Evolutionary conservation across 2,797 vertebrate genomes (phyloP).

Genomic region (Amblyopsis hoosieri): DNA sequence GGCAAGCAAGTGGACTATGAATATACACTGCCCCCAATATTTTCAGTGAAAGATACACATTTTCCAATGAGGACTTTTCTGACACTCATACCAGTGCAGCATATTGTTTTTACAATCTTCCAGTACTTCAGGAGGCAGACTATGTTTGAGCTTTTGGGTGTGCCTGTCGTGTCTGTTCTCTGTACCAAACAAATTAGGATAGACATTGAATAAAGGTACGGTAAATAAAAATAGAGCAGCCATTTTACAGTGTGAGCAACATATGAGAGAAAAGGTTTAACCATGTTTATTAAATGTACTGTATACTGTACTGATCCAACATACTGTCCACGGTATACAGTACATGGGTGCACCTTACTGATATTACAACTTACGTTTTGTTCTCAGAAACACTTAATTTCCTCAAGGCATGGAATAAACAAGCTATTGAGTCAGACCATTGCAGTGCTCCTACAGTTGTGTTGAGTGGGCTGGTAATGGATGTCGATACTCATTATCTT

Average conservation of each 20-base stretch:
- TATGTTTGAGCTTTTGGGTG: constrained; percentile 1
- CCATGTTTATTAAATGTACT: too few relatives aligned
- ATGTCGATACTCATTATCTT: too few relatives aligned
- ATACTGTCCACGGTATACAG: too few relatives aligned
- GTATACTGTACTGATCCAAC: too few relatives aligned
- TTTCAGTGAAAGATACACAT: constrained; percentile 14
- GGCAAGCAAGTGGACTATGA: constrained; percentile 44
- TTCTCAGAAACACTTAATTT: too few relatives aligned
- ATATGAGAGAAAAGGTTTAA: background rate
- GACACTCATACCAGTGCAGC: background rate
- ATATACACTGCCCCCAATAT: constrained; percentile 34
- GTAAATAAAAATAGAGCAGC: background rate
- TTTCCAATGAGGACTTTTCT: constrained; percentile 13
- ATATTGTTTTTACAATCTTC: constrained; percentile 7
- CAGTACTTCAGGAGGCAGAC: constrained; percentile 4
- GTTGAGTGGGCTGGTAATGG: too few relatives aligned
- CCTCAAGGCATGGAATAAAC: too few relatives aligned
- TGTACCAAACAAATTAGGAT: constrained; percentile 3
- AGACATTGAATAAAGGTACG: background rate
- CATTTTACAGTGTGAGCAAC: background rate
- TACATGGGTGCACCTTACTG: too few relatives aligned
- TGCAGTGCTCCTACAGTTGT: too few relatives aligned
- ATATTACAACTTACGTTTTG: too few relatives aligned
- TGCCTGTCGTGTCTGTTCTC: background rate
- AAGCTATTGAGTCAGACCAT: too few relatives aligned